A percentile compares a stretch with the other conserved stretches of the same genome.
Conservation (phyloP, 2,888 invertebrate genomes). For the Galerucella calmariensis region DNA sequence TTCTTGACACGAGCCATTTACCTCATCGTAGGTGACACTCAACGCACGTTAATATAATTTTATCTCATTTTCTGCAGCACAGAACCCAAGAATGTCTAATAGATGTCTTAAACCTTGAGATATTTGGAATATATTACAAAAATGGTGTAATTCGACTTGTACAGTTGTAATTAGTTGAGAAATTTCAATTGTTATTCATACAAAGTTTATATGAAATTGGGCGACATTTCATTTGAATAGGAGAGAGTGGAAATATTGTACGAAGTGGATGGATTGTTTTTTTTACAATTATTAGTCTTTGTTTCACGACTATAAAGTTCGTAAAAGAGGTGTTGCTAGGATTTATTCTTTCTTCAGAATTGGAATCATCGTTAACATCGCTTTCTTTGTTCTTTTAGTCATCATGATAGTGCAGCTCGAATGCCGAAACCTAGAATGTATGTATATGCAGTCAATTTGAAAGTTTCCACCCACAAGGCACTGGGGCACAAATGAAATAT, state of each 20-base stretch:
- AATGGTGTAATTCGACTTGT: conserved; percentile 13
- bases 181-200: conserved; percentile 14
- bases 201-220: neutral
- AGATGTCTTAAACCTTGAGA: conserved; percentile 14
- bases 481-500: too few relatives aligned
- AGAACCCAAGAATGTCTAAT: conserved; percentile 9
- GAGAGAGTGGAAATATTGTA: neutral
- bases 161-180: conserved; percentile 1
- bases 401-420: too few relatives aligned
- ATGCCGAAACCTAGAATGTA: too few relatives aligned
- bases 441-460: too few relatives aligned
- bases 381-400: too few relatives aligned
- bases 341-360: too few relatives aligned
- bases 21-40: neutral
- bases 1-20: conserved; percentile 12
- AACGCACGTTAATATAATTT: conserved; percentile 14
- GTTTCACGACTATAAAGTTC: too few relatives aligned
- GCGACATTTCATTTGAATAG: neutral
- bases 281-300: neutral
- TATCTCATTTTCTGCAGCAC: conserved; percentile 17
- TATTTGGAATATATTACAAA: conserved; percentile 15
- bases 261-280: neutral
- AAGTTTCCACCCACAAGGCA: too few relatives aligned
- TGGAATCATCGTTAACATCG: too few relatives aligned
- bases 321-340: too few relatives aligned